Evolutionary conservation across 2,113 vertebrate genomes (phyloP).

Genomic region (Malurus alboscapulatus): DNA sequence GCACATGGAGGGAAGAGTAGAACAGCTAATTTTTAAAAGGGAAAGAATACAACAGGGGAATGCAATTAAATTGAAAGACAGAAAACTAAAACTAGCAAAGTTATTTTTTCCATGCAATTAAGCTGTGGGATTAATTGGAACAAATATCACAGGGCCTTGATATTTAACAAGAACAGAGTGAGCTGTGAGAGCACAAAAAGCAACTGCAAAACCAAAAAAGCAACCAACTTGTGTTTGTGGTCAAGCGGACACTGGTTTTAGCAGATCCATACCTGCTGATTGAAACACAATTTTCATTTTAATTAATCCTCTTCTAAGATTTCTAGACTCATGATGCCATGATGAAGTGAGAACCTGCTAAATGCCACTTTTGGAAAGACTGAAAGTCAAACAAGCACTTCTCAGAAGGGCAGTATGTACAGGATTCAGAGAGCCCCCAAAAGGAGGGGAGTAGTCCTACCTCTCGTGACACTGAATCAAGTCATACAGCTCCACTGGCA

Average conservation of each 20-base stretch:
- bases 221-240: background rate
- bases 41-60: background rate
- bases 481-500: background rate
- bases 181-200: background rate
- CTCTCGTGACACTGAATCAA: background rate
- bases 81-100: background rate
- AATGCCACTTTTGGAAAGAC: background rate
- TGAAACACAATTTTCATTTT: background rate
- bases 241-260: background rate
- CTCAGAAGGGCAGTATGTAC: background rate
- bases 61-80: background rate
- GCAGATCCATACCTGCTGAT: background rate
- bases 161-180: background rate
- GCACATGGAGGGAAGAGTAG: background rate
- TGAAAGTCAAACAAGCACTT: background rate
- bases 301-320: background rate
- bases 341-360: background rate
- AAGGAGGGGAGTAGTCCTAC: background rate
- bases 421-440: background rate
- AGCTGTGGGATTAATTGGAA: background rate
- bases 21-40: background rate
- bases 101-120: background rate
- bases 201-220: background rate
- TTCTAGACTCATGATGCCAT: background rate
- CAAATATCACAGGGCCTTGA: background rate